Base-by-base conservation (phyloP, 2,888 invertebrate species). In the Eupithecia subumbrata region DNA sequence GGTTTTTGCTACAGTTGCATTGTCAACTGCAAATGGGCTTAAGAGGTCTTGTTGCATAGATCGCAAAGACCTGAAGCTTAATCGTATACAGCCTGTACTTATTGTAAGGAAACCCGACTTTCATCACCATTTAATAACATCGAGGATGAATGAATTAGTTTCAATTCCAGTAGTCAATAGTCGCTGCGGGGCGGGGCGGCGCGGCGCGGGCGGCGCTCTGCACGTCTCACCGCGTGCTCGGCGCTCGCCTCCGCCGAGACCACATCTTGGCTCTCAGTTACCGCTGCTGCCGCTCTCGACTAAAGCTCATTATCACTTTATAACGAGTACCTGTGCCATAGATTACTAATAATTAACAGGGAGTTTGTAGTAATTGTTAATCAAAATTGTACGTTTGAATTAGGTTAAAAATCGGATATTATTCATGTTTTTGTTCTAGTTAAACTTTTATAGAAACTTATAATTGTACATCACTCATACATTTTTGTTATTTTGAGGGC, bases 121-220 rank as follows among this genome's bases (percentile, higher is more conserved):
- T 43, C 43, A 43, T 43, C 43, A 43, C 12, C 43, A 43, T 40
- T 2, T 3, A 40, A 43, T 43, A 43, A 14, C 12, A 14, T 43
- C 12, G 12, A n/a, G n/a, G n/a, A n/a, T n/a, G n/a, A 74, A 63
- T 69, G 69, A 71, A 64, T 76, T 43, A 69, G 30, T 71, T 74
- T 76, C 64, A 74, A 76, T 69, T 69, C 71, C 76, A 63, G 77
- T 71, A 72, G 74, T 66, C 68, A 16, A 45, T 5, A 45, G 45
- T 14, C 5, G 45, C 12, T 12, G 43, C 43, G 43, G 4, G 12
- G 30, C 30, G 30, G 30, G 30, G 30, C 30, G 30, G 2, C 2
- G 14, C 43, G 43, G 14, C 43, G 43, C 43, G 12, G 40, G 40
- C 40, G 14, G 12, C 14, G 40, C 48, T 48, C 18, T 8, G 45